Evolutionary conservation across 2,888 invertebrate genomes (phyloP), one percentile per base, ranked within the genome.

Genomic region (Ophonus ardosiacus): DNA sequence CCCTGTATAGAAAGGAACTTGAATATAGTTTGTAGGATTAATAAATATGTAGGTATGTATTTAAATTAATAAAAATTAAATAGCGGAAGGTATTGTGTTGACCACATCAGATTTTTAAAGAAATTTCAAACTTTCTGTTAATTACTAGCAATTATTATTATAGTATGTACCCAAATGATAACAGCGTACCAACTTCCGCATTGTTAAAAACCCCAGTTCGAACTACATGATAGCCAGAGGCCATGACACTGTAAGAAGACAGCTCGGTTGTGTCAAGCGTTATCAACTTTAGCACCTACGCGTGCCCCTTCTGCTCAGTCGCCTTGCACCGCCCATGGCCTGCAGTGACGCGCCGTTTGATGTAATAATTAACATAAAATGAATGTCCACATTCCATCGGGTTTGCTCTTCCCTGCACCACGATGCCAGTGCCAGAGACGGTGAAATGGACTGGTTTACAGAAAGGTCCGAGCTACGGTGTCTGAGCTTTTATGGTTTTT

Each of bases 321-420:
- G 31, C 31, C 21, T 17, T 17, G 57, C 59, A 31, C 43, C 71
- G 74, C 83, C 61, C 71, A 83, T 83, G 74, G 21, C 21, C 83
- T n/a, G 71, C 83, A 83, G 83, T 83, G 83, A 83, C 83, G 83
- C 83, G 84, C 56, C 84, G 78, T 84, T 84, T 84, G 84, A 84
- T 84, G 84, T 84, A 84, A 84, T 84, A 84, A 84, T 84, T 84
- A 84, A 84, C 84, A 84, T 84, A 84, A 84, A 84, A 84, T 78
- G 84, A 78, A 84, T 84, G 84, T 78, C 76, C 78, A 84, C 84
- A 84, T 84, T 84, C 84, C 84, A 51, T 63, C n/a, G 78, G 40
- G 51, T 84, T 59, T 76, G 76, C 74, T 82, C 82, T 82, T 31
- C 31, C 61, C 79, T 59, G 17, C 31, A 40, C 59, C 59, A 57